phyloP scores from a whole-genome alignment of 2,888 invertebrate genomes.

The Corbicula japonica region DNA sequence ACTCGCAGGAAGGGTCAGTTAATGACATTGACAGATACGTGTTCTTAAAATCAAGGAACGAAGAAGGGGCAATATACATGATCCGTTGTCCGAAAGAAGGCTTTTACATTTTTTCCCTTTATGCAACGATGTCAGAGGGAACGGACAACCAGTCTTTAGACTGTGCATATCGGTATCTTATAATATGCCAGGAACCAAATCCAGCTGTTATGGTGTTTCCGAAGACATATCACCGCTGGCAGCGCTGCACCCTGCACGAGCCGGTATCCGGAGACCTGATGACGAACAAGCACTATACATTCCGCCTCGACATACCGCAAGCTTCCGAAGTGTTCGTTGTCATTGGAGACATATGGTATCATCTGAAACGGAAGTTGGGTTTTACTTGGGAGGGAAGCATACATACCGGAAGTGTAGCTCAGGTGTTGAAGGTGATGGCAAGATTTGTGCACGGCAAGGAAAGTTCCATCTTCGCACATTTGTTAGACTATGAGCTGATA shows the following conservation, averaged over 20 bases:
- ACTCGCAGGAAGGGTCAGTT: conserved; percentile 78
- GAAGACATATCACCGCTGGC: conserved; percentile 83
- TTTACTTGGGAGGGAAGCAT: conserved; percentile 83
- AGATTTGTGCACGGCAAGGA: conserved; percentile 80
- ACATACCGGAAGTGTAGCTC: conserved; percentile 73
- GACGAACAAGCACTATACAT: conserved; percentile 82
- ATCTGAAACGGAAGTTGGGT: conserved; percentile 79
- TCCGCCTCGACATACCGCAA: conserved; percentile 82
- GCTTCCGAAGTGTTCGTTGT: conserved; percentile 83
- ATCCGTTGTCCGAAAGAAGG: conserved; percentile 84
- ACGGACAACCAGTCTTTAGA: conserved; percentile 74
- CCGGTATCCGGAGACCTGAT: conserved; percentile 83
- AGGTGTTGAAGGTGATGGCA: conserved; percentile 79
- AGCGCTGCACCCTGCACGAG: conserved; percentile 82
- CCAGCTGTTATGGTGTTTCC: conserved; percentile 79
- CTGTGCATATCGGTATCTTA: conserved; percentile 83
- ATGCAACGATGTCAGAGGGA: conserved; percentile 75
- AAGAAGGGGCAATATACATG: conserved; percentile 82
- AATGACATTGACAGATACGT: conserved; percentile 82
- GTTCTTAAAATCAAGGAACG: conserved; percentile 81
- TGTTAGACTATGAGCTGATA: conserved; percentile 82
- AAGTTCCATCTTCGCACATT: conserved; percentile 80
- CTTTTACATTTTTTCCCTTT: conserved; percentile 84
- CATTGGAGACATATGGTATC: conserved; percentile 82
- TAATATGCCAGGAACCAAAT: conserved; percentile 83